A percentile compares a stretch with the other conserved stretches of the same genome.
Conservation (phyloP, 2,113 vertebrate genomes). For the Nibea coibor region DNA sequence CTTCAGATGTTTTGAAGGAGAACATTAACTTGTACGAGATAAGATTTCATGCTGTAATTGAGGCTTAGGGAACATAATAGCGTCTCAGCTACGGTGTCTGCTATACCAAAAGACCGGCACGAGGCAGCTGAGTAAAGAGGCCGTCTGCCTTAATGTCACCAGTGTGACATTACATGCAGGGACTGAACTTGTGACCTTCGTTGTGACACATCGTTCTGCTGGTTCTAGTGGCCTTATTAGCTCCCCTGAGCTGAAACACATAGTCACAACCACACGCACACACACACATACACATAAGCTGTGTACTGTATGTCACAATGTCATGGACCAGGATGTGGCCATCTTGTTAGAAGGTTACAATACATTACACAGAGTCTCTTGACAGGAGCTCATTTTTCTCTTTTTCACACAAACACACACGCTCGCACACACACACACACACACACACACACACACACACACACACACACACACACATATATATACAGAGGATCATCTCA, state of each 20-base stretch:
- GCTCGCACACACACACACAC: neutral
- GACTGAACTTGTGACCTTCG: slow-evolving; percentile 73
- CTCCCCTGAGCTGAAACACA: slow-evolving; percentile 56
- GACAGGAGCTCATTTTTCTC: slow-evolving; percentile 49
- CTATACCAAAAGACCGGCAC: slow-evolving; percentile 40
- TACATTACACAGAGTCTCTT: slow-evolving; percentile 40
- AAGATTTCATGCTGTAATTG: slow-evolving; percentile 72
- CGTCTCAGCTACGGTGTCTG: slow-evolving; percentile 36
- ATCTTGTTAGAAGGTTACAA: slow-evolving; percentile 62
- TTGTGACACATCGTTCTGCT: slow-evolving; percentile 62
- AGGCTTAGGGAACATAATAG: slow-evolving; percentile 60
- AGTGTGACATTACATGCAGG: slow-evolving; percentile 64
- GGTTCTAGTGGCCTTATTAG: slow-evolving; percentile 69
- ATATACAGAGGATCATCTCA: slow-evolving; percentile 2
- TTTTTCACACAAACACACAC: slow-evolving; percentile 8
- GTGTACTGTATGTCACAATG: slow-evolving; percentile 50
- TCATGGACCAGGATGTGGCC: slow-evolving; percentile 42
- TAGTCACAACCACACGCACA: slow-evolving; percentile 1
- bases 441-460: neutral
- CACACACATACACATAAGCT: slow-evolving; percentile 4
- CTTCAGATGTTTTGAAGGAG: slow-evolving; percentile 70
- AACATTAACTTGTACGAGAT: slow-evolving; percentile 62
- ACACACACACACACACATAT: neutral
- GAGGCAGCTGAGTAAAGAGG: slow-evolving; percentile 60
- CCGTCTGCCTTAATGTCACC: slow-evolving; percentile 65